Base-by-base conservation (phyloP, 2,797 vertebrate species). In the Trachops cirrhosus region DNA sequence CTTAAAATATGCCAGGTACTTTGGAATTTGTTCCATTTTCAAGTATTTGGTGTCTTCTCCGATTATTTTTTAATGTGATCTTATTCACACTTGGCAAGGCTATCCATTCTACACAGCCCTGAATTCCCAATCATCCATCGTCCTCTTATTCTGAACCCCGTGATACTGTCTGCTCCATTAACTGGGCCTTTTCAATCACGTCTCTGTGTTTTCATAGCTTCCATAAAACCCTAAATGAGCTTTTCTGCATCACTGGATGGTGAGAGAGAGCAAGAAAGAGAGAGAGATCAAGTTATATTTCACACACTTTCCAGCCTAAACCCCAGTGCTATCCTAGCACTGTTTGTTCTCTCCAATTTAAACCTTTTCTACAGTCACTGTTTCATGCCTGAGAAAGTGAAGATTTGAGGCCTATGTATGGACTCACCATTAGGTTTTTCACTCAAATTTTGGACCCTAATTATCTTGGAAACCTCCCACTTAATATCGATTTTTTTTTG, bases 401-500 rank as follows among this genome's bases (percentile, higher is more conserved):
- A 11, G 44, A 48, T 22, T 24, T 68, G 22, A 32, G 37, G 5
- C 19, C 26, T 50, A 21, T 10, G 24, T 74, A 41, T 0, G 7
- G 37, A 85, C 19, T 46, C 15, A 41, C n/a, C 34, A 54, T 37
- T 70, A 62, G 39, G 1, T 14, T 78, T 59, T 32, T 71, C 1
- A 52, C 32, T 50, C 26, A 64, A 18, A 34, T 74, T 82, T 89
- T 68, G 54, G 18, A 6, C 64, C 22, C 34, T 80, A 71, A 95
- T 89, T 57, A 91, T 54, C 67, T 95, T 44, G 48, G 62, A 89
- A 89, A 37, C 15, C 14, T 57, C 68, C 24, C 50, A n/a, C 86
- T 71, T 67, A 37, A 29, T 37, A 70, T 32, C 0, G 9, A 68
- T 78, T 87, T 90, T 21, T 90, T 24, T 85, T 62, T 87, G 50